phyloP scores from a whole-genome alignment of 2,888 invertebrate genomes.

The Fragum whitleyi region DNA sequence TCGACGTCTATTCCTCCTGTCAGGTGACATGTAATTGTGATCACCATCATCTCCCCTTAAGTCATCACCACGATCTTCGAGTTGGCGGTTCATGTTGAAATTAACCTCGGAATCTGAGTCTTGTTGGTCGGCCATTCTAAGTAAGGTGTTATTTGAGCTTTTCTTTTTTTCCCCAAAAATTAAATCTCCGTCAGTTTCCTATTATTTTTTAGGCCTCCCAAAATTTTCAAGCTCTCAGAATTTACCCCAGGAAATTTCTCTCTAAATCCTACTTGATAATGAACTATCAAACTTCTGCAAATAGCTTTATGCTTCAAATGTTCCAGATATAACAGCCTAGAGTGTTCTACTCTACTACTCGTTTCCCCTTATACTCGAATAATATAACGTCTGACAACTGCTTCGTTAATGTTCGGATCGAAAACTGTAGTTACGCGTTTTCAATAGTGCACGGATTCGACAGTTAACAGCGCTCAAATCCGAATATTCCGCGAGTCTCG shows the following conservation, averaged over 20 bases:
- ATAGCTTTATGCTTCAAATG: not conserved
- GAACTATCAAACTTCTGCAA: not conserved
- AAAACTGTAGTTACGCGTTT: not conserved
- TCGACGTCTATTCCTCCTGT: not conserved
- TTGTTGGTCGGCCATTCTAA: constrained; percentile 20
- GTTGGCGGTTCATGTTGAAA: constrained; percentile 36
- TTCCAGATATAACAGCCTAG: not conserved
- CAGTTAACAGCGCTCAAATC: no score
- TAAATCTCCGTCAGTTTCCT: not conserved
- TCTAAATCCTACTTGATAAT: no score
- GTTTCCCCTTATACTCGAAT: not conserved
- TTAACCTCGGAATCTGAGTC: constrained; percentile 38
- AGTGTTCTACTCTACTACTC: not conserved
- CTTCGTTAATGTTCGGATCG: not conserved
- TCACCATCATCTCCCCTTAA: not conserved
- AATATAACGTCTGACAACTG: not conserved
- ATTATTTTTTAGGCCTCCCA: no score
- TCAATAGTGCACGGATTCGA: not conserved
- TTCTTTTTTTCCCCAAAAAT: not conserved
- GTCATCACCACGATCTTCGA: constrained; percentile 3
- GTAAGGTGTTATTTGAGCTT: not conserved
- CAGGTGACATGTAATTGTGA: not conserved
- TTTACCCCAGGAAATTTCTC: no score
- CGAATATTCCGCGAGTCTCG: no score
- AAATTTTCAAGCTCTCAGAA: no score